phyloP scores from a whole-genome alignment of 2,797 vertebrate genomes.

The Mormyrus hasselquistii region DNA sequence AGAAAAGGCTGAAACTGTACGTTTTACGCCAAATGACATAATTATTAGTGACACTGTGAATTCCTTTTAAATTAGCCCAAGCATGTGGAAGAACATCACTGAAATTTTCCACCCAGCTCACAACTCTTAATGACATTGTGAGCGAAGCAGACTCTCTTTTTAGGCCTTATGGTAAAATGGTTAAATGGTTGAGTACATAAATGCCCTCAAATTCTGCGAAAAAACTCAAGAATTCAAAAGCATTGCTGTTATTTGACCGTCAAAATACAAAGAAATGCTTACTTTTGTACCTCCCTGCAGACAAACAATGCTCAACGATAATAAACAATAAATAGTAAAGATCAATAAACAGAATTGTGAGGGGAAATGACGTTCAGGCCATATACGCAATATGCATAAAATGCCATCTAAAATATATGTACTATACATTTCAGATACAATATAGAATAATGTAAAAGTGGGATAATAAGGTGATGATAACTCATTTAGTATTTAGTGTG shows the following conservation, averaged over 20 bases:
- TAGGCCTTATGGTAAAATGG: no score
- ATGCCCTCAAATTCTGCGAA: not conserved
- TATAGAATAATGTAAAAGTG: not conserved
- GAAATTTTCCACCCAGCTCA: not conserved
- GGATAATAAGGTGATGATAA: not conserved
- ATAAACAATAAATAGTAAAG: not conserved
- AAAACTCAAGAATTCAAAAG: not conserved
- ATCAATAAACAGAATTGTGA: not conserved
- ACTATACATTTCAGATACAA: not conserved
- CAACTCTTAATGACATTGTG: not conserved
- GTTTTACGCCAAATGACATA: constrained; percentile 1
- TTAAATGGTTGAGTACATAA: not conserved
- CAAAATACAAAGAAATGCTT: not conserved
- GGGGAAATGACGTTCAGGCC: not conserved
- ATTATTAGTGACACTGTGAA: constrained; percentile 4
- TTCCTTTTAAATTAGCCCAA: constrained; percentile 6
- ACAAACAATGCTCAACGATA: not conserved
- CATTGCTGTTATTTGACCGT: not conserved
- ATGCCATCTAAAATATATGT: not conserved
- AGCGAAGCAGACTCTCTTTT: not conserved
- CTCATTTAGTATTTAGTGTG: not conserved
- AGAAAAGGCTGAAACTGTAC: not conserved
- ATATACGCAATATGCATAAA: not conserved
- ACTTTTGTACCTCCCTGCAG: not conserved
- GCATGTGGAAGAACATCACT: constrained; percentile 4